phyloP scores from a whole-genome alignment of 2,888 invertebrate species.

The Mayetiola destructor region DNA sequence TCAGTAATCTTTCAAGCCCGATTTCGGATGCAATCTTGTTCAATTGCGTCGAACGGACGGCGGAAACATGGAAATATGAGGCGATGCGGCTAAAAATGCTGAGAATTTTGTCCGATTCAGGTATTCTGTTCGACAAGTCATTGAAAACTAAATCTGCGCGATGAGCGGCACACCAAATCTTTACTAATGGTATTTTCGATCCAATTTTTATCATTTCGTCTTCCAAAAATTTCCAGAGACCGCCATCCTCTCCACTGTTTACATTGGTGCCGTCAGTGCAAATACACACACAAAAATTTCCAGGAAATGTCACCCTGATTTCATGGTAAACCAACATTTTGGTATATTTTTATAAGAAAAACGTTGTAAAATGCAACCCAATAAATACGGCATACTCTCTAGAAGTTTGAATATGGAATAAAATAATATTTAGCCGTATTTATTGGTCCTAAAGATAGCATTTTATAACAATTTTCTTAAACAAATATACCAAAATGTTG shows the following conservation, averaged over 20 bases:
- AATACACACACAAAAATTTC: too few relatives aligned
- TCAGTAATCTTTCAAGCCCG: background rate
- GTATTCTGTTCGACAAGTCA: background rate
- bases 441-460: too few relatives aligned
- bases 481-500: too few relatives aligned
- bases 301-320: too few relatives aligned
- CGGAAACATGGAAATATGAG: background rate
- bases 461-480: too few relatives aligned
- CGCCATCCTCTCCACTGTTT: background rate
- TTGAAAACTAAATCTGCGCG: background rate
- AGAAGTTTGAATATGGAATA: too few relatives aligned
- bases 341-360: too few relatives aligned
- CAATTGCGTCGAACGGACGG: background rate
- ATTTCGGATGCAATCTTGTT: background rate
- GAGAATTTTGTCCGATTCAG: background rate
- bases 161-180: background rate
- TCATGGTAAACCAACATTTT: too few relatives aligned
- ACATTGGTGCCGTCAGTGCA: background rate
- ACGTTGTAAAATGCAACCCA: too few relatives aligned
- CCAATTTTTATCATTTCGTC: background rate
- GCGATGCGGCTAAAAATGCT: background rate
- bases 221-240: background rate
- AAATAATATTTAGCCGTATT: too few relatives aligned
- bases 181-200: background rate
- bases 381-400: too few relatives aligned